Base-by-base conservation (phyloP, 2,797 vertebrate genomes). In the Gymnothorax javanicus region DNA sequence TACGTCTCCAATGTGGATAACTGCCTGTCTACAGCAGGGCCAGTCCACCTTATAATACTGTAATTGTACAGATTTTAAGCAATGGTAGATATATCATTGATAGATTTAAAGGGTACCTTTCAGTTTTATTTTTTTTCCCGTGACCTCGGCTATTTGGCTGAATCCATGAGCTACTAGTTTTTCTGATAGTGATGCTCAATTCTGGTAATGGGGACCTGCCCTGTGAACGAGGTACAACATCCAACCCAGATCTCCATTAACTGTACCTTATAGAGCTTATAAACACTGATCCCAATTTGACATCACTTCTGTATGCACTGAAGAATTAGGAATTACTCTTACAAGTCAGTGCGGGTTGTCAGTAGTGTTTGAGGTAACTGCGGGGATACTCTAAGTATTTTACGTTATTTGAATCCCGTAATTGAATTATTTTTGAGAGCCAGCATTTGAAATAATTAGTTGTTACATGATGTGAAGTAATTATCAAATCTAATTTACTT, bases 141-240 rank as follows among this genome's bases (percentile, higher is more conserved):
- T n/a, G 77, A 56, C 52, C 15, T 50, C 23, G 62, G 15, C 54
- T 67, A 62, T 23, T 43, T 43, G 33, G 43, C 54, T 52, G 6
- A 84, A 84, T 15, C 15, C 83, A 67, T 62, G n/a, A 54, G 23
- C 83, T 52, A 11, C 27, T 60, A 9, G 60, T 43, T 59, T 89
- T 91, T 91, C 50, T 17, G 33, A 77, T 13, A 43, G 1, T 52
- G 73, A 50, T 77, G 17, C 33, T 50, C 73, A 43, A 15, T 50
- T 1, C 27, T 43, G 27, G 12, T 75, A 77, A 43, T 77, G 73
- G 73, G 73, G 73, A 52, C 43, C 43, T 52, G 73, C 73, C 15
- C 5, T 77, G 73, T 77, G 73, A 50, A 20, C 73, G 7, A 77
- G 73, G 17, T 43, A 3, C 15, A 12, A 13, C 33, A 43, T 52